Conservation (phyloP, 2,888 invertebrate genomes). For the Poecilobothrus nobilitatus region DNA sequence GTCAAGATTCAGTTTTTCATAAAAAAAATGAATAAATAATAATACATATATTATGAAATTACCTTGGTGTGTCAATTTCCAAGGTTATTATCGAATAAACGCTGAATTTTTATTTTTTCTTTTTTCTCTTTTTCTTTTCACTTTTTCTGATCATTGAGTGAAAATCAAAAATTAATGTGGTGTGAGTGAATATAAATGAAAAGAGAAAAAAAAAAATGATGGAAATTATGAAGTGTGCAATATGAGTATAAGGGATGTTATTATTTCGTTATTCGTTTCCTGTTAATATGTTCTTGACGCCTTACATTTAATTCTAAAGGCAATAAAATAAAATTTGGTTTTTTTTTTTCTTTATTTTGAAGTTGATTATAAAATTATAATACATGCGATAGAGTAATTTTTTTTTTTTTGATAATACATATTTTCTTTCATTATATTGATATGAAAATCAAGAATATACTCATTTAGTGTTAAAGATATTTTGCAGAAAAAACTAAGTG, state of each 20-base stretch:
- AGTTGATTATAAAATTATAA: too few relatives aligned
- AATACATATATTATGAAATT: neutral
- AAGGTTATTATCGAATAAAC: constrained; percentile 6
- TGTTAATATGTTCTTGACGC: neutral
- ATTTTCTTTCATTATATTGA: neutral
- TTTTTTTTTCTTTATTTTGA: neutral
- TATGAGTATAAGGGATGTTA: neutral
- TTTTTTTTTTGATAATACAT: neutral
- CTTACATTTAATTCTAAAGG: too few relatives aligned
- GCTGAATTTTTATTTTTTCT: neutral
- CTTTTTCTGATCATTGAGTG: too few relatives aligned
- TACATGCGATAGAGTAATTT: too few relatives aligned
- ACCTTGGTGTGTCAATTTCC: neutral
- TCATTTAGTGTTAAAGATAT: neutral
- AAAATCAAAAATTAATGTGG: too few relatives aligned
- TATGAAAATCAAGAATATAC: neutral
- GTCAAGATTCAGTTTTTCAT: neutral
- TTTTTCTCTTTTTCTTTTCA: too few relatives aligned
- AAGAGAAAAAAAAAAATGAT: neutral
- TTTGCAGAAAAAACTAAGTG: neutral
- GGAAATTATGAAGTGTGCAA: neutral
- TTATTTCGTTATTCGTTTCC: neutral
- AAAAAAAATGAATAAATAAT: neutral
- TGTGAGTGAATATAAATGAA: neutral
- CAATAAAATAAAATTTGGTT: neutral